phyloP scores from a whole-genome alignment of 2,797 vertebrate genomes.

The Capromys pilorides region DNA sequence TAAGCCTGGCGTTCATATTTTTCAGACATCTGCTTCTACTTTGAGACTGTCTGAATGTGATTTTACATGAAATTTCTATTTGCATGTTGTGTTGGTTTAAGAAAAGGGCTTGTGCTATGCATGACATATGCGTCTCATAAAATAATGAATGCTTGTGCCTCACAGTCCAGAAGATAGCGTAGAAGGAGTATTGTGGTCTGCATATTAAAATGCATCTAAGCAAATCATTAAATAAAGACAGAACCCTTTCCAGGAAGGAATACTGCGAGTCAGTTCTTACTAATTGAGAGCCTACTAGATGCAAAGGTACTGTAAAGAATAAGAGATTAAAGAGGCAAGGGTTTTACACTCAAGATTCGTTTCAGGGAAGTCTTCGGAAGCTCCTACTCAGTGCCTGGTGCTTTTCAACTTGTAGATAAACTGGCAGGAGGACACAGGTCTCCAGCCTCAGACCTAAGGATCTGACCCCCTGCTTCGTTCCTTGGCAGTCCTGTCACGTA shows the following conservation, averaged over 20 bases:
- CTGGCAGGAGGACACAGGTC: neutral
- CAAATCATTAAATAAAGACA: conserved; percentile 79
- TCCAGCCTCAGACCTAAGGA: neutral
- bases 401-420: neutral
- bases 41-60: conserved; percentile 84
- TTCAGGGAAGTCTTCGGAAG: neutral
- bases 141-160: conserved; percentile 78
- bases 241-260: conserved; percentile 49
- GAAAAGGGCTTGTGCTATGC: conserved; percentile 78
- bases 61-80: conserved; percentile 86
- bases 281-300: conserved; percentile 58
- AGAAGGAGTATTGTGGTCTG: conserved; percentile 69
- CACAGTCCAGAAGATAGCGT: conserved; percentile 65
- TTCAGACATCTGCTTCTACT: conserved; percentile 86
- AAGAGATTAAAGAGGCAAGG: neutral
- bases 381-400: neutral
- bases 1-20: conserved; percentile 85
- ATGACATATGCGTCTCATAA: conserved; percentile 81
- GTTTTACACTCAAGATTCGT: neutral
- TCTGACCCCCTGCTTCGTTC: neutral
- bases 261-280: conserved; percentile 38
- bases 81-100: conserved; percentile 84
- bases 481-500: neutral
- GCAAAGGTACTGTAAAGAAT: neutral
- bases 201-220: conserved; percentile 79